Percentiles rank a stretch among this genome's conserved stretches.
Conservation (phyloP, 2,113 vertebrate genomes). For the Sinocyclocheilus anshuiensis region DNA sequence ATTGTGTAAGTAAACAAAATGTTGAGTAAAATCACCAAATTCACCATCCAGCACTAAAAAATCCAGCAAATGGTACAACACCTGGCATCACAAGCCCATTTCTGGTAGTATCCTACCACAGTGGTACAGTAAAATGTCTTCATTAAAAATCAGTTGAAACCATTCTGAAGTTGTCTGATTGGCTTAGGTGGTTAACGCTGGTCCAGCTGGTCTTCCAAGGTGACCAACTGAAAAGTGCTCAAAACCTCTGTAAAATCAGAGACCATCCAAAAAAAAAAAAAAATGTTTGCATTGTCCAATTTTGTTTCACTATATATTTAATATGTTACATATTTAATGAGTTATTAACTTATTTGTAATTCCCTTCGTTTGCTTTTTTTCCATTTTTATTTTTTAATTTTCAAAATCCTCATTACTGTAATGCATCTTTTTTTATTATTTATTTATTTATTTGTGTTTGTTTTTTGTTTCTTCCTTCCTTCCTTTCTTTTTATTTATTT, state of each 20-base stretch:
- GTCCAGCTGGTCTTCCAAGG: not conserved
- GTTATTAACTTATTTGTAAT: too few species aligned
- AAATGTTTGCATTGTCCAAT: not conserved
- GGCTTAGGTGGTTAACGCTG: not conserved
- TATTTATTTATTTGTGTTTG: too few species aligned
- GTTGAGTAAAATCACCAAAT: constrained; percentile 61
- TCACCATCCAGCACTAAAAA: not conserved
- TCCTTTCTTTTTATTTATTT: too few species aligned
- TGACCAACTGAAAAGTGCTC: not conserved
- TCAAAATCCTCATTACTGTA: too few species aligned
- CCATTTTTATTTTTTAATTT: too few species aligned
- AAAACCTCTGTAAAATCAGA: not conserved
- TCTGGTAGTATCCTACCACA: not conserved
- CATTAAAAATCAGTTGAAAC: not conserved
- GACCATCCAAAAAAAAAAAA: not conserved
- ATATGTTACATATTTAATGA: too few species aligned
- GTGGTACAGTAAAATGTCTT: not conserved
- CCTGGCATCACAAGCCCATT: not conserved
- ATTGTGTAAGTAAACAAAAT: constrained; percentile 72
- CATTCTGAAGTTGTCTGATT: not conserved
- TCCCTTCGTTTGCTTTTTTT: too few species aligned
- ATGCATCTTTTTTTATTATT: too few species aligned
- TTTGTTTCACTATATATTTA: not conserved
- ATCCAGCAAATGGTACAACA: constrained; percentile 8
- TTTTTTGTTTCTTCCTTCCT: too few species aligned